These are phyloP conservation scores for Mormyrus iriodes DNA, from an alignment of 2,113 vertebrate genomes.

Conservation along the genomic window DNA sequence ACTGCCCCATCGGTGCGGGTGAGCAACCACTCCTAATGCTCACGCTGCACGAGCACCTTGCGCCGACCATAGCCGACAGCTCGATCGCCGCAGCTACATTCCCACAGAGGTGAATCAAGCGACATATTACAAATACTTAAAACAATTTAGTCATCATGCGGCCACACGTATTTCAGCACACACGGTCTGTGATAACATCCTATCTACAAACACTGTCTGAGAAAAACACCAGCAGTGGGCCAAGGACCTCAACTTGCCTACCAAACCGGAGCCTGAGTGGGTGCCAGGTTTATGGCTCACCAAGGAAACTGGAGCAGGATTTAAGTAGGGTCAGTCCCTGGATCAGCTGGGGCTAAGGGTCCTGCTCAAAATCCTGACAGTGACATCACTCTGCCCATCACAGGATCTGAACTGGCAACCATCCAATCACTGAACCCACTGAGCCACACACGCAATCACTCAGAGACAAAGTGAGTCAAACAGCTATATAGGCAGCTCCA, in stretches of 20 bases:
- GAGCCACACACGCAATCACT: not conserved
- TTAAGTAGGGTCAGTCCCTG: not conserved
- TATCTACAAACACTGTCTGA: not conserved
- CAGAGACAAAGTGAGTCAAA: not conserved
- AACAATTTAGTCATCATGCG: not conserved
- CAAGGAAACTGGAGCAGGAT: not conserved
- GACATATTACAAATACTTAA: not conserved
- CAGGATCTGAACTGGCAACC: not conserved
- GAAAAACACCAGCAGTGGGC: not conserved
- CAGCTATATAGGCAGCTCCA: not conserved
- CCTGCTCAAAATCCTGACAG: not conserved
- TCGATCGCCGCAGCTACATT: not conserved
- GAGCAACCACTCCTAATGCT: not conserved
- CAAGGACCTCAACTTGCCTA: not conserved
- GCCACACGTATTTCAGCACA: not conserved
- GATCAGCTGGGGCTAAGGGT: not conserved
- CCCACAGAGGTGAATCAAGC: not conserved
- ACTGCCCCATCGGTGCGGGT: not conserved
- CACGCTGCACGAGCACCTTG: not conserved
- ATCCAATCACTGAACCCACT: not conserved
- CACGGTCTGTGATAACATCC: not conserved
- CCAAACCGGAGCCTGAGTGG: not conserved
- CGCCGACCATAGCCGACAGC: not conserved
- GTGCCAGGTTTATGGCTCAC: not conserved
- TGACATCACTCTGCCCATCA: not conserved